A percentile compares a stretch with the other conserved stretches of the same genome.
Conservation (phyloP, 2,888 invertebrate genomes). For the Xestia c-nigrum region DNA sequence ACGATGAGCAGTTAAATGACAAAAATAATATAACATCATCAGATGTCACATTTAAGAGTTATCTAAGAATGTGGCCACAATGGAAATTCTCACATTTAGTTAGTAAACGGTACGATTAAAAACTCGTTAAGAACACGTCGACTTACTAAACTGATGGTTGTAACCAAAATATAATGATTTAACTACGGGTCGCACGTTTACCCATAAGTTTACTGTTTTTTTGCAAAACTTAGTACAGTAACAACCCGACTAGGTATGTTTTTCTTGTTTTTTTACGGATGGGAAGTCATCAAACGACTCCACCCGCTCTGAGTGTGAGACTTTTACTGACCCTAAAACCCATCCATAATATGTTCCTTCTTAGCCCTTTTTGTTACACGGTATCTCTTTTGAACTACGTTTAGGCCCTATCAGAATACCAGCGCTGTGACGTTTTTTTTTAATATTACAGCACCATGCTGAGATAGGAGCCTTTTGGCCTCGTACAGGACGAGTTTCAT, state of each 20-base stretch:
- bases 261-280: too few relatives aligned
- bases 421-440: too few relatives aligned
- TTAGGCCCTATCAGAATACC: too few relatives aligned
- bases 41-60: slow-evolving; percentile 10
- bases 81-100: slow-evolving; percentile 54
- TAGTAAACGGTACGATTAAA: slow-evolving; percentile 50
- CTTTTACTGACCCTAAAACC: too few relatives aligned
- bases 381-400: too few relatives aligned
- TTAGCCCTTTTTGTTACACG: too few relatives aligned
- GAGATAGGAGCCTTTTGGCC: too few relatives aligned
- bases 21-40: slow-evolving; percentile 26
- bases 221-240: neutral
- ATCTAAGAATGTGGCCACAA: slow-evolving; percentile 41
- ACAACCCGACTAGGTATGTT: neutral
- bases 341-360: too few relatives aligned
- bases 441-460: too few relatives aligned
- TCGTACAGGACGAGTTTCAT: too few relatives aligned
- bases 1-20: neutral
- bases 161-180: slow-evolving; percentile 26
- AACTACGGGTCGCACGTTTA: slow-evolving; percentile 18
- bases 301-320: too few relatives aligned
- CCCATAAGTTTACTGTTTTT: neutral
- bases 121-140: slow-evolving; percentile 49
- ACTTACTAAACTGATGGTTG: slow-evolving; percentile 19
- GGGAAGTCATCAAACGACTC: too few relatives aligned